These are phyloP conservation scores for Hemiprocne comata DNA, from an alignment of 2,113 vertebrate genomes.

Conservation along the genomic window DNA sequence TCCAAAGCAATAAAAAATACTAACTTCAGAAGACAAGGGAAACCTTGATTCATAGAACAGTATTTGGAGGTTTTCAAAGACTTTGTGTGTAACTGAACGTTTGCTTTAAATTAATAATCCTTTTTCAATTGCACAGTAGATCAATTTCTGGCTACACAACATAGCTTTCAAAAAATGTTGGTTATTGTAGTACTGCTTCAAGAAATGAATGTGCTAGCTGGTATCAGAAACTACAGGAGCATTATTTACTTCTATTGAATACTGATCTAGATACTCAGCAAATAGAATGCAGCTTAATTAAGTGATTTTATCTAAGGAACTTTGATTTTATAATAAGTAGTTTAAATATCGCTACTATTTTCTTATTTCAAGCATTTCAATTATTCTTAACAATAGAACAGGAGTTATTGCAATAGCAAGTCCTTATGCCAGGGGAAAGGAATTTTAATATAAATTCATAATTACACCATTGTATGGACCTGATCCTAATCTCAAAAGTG, in stretches of 20 bases:
- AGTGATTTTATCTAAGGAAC: constrained; percentile 51
- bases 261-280: constrained; percentile 36
- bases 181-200: constrained; percentile 37
- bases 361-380: constrained; percentile 46
- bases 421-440: constrained; percentile 28
- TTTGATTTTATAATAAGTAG: constrained; percentile 59
- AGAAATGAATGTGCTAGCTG: constrained; percentile 29
- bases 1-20: constrained; percentile 20
- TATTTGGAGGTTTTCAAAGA: neutral
- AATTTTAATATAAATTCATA: constrained; percentile 48
- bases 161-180: neutral
- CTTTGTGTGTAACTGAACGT: neutral
- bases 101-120: constrained; percentile 36
- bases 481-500: constrained; percentile 13
- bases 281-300: constrained; percentile 61
- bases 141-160: neutral
- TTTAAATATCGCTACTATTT: constrained; percentile 51
- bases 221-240: constrained; percentile 33
- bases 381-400: constrained; percentile 31
- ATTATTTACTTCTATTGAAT: constrained; percentile 59
- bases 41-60: neutral
- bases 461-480: constrained; percentile 7
- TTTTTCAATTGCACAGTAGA: neutral
- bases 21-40: constrained; percentile 8
- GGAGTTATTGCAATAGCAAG: constrained; percentile 3